Evolutionary conservation across 1,140 invertebrate genomes (phyloP).

Genomic region (Oncopodura yosiiana): DNA sequence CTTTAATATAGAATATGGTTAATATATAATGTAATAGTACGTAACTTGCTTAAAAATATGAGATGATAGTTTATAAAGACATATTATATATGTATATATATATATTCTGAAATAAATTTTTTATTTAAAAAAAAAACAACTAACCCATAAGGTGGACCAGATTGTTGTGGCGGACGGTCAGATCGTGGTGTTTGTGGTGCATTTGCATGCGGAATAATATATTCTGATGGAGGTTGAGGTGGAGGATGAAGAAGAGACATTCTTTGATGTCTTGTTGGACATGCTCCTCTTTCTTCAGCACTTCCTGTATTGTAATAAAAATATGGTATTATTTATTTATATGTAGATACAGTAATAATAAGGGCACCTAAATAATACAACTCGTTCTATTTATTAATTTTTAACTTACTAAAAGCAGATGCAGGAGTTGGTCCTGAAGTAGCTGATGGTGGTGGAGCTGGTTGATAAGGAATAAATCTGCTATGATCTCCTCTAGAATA

Average conservation of each 20-base stretch:
- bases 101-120: no score
- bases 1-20: no score
- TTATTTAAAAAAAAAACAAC: not conserved
- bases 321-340: no score
- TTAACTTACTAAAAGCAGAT: constrained; percentile 24
- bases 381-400: no score
- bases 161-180: constrained; percentile 29
- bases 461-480: constrained; percentile 19
- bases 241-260: constrained; percentile 29
- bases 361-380: no score
- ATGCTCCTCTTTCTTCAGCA: constrained; percentile 23
- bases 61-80: no score
- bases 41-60: no score
- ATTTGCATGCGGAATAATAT: constrained; percentile 23
- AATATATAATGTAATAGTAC: no score
- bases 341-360: no score
- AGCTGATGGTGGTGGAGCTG: constrained; percentile 4
- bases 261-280: constrained; percentile 15
- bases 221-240: constrained; percentile 25
- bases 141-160: constrained; percentile 26
- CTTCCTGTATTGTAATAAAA: no score
- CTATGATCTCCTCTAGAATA: constrained; percentile 11
- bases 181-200: constrained; percentile 24
- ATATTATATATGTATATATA: no score
- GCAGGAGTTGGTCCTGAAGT: constrained; percentile 4